phyloP scores from a whole-genome alignment of 2,888 invertebrate genomes.

The Torymus texanus region DNA sequence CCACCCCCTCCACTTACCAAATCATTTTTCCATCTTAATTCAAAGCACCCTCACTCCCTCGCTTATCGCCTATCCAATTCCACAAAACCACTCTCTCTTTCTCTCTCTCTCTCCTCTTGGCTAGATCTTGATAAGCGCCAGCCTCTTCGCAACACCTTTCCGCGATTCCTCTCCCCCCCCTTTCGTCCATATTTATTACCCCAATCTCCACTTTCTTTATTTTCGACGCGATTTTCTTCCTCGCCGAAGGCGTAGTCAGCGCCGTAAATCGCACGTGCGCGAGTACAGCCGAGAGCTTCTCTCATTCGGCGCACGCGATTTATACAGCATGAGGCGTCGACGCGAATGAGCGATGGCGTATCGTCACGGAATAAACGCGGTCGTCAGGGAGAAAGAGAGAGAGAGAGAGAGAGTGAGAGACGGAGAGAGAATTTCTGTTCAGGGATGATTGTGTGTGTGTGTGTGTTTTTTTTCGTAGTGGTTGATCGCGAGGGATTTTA shows the following conservation, averaged over 20 bases:
- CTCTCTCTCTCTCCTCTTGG: too few species aligned
- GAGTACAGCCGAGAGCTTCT: slow-evolving; percentile 2
- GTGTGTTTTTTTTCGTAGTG: too few species aligned
- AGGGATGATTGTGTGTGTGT: too few species aligned
- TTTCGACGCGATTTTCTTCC: not conserved
- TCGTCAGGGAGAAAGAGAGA: too few species aligned
- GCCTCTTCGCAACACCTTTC: slow-evolving; percentile 24
- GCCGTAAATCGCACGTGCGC: slow-evolving; percentile 17
- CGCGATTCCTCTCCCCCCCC: slow-evolving; percentile 38
- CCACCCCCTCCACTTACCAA: too few species aligned
- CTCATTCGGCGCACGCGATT: slow-evolving; percentile 47
- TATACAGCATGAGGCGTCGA: slow-evolving; percentile 50
- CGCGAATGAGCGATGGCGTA: slow-evolving; percentile 39
- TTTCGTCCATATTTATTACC: slow-evolving; percentile 34
- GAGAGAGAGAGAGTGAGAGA: too few species aligned
- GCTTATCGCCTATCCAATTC: too few species aligned
- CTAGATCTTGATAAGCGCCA: not conserved
- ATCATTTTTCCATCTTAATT: too few species aligned
- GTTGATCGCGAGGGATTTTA: too few species aligned
- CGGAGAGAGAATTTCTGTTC: too few species aligned
- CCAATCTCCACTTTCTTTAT: slow-evolving; percentile 15
- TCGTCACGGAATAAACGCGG: slow-evolving; percentile 33
- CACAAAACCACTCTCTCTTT: too few species aligned
- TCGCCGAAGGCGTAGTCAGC: slow-evolving; percentile 38
- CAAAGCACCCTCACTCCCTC: too few species aligned